Evolutionary conservation across 2,888 invertebrate genomes (phyloP).

Genomic region (Andrena hattorfiana): DNA sequence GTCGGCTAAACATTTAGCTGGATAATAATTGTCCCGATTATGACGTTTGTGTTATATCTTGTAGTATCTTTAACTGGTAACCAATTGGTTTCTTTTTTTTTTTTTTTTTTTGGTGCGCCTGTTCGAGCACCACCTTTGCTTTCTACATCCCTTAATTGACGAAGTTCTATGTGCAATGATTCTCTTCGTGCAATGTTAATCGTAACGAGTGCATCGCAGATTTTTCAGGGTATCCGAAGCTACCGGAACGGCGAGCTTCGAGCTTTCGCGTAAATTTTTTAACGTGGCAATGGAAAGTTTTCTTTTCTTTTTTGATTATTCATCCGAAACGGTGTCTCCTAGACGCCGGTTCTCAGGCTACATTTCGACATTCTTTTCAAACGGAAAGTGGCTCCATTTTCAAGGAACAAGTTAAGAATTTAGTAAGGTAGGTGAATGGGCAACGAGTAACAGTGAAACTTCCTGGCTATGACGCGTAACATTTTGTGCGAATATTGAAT

Average conservation of each 20-base stretch:
- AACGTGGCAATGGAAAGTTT: slow-evolving; percentile 31
- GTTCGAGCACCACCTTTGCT: slow-evolving; percentile 37
- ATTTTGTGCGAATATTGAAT: slow-evolving; percentile 36
- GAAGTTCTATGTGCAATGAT: slow-evolving; percentile 44
- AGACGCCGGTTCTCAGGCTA: slow-evolving; percentile 20
- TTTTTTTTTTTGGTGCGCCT: slow-evolving; percentile 16
- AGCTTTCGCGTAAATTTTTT: slow-evolving; percentile 8
- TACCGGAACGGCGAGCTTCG: slow-evolving; percentile 38
- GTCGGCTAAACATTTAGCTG: slow-evolving; percentile 51
- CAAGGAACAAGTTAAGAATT: slow-evolving; percentile 14
- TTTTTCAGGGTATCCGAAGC: slow-evolving; percentile 30
- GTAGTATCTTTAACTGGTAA: slow-evolving; percentile 10
- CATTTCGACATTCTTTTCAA: slow-evolving; percentile 22
- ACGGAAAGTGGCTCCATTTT: slow-evolving; percentile 19
- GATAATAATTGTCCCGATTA: slow-evolving; percentile 17
- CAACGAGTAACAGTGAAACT: slow-evolving; percentile 49
- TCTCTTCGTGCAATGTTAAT: slow-evolving; percentile 65
- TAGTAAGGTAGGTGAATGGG: slow-evolving; percentile 25
- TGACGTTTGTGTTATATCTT: neutral
- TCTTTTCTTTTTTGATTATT: neutral
- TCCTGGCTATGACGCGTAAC: slow-evolving; percentile 45
- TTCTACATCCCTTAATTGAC: slow-evolving; percentile 41
- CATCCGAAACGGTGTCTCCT: neutral
- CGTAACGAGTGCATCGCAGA: slow-evolving; percentile 70
- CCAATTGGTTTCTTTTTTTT: slow-evolving; percentile 18